These are phyloP conservation scores for Mesochorus sp. DNA, from an alignment of 2,888 invertebrate genomes.

Conservation along the genomic window DNA sequence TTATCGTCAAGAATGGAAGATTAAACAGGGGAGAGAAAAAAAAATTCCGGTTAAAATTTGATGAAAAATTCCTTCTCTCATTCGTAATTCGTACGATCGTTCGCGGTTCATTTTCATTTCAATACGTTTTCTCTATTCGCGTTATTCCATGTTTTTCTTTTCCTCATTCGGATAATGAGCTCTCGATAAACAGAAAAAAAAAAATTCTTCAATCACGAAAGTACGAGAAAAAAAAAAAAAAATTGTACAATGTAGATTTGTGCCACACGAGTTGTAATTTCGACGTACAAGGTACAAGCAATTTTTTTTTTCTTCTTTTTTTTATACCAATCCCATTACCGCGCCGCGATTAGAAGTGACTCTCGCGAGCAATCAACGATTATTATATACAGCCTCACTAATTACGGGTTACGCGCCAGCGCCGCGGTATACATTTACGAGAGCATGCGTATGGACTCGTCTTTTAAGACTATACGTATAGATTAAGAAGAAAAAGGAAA, in stretches of 20 bases:
- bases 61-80: no score
- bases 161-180: no score
- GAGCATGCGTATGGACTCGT: neutral
- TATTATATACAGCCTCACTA: conserved; percentile 48
- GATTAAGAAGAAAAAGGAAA: no score
- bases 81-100: neutral
- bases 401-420: conserved; percentile 32
- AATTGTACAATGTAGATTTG: neutral
- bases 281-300: neutral
- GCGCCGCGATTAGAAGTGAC: neutral
- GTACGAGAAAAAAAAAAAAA: neutral
- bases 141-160: no score
- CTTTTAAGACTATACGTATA: no score
- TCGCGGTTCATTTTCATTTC: no score
- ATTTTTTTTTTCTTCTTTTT: neutral
- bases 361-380: conserved; percentile 37
- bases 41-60: neutral
- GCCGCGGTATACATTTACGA: neutral
- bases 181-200: no score
- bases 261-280: neutral
- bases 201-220: no score
- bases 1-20: conserved; percentile 1
- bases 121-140: no score
- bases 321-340: conserved; percentile 2
- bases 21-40: neutral